Base-by-base conservation (phyloP, 1,140 invertebrate species). In the Heterodera schachtii region DNA sequence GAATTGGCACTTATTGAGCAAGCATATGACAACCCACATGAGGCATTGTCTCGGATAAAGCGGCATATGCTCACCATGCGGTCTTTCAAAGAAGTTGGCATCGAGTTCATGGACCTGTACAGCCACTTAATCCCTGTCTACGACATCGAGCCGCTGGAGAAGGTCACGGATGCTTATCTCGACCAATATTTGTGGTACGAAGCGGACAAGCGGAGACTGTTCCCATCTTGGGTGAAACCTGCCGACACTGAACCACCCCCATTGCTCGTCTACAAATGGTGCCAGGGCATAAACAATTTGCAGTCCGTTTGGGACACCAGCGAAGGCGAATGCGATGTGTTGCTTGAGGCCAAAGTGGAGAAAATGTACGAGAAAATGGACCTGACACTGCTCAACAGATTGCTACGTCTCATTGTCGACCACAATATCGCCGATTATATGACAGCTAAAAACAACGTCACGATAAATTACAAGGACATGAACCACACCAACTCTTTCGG, bases 361-460 rank as follows among this genome's bases (percentile, higher is more conserved):
- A 99, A 99, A 88, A 92, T 99, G 19, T 99, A 98, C 87, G 98
- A 99, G 90, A 99, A 99, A 91, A 99, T 99, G 84, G 98, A 99
- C 93, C 93, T 99, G 87, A 99, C 97, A 0, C 91, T 99, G 5
- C 93, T 99, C 1, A 99, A 99, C 91, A 93, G 97, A 91, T 90
- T 99, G 79, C 91, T 99, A 3, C 93, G 88, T 69, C 80, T 99
- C 11, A 98, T 99, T 87, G 97, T 99, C 3, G 98, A 99, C 92
- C 98, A 99, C 91, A 99, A 99, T 90, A 99, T 99, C 90, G 98
- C 98, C 86, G 98, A 99, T 94, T 99, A 99, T 90, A 99, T 99
- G 96, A 98, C 97, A 2, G 96, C 98, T 8, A 99, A 99, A 90
- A 98, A 98, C 91, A 99, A 99, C 91, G 96, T 99, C 44, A 95